phyloP scores from a whole-genome alignment of 1,140 invertebrate genomes.

The Eriosoma lanigerum region DNA sequence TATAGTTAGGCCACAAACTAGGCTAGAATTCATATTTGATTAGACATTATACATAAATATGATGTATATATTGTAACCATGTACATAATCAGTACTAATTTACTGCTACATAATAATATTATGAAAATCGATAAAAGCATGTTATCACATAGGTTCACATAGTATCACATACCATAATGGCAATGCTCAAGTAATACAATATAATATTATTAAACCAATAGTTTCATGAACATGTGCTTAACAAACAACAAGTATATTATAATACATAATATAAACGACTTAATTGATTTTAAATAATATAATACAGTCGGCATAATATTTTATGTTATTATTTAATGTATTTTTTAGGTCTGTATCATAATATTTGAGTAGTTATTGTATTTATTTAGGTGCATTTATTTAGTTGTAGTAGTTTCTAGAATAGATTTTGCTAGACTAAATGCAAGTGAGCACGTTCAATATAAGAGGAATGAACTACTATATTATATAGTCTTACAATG shows the following conservation, averaged over 20 bases:
- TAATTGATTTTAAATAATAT: too few relatives aligned
- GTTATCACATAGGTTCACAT: neutral
- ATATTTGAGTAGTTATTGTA: conserved; percentile 14
- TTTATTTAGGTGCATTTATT: neutral
- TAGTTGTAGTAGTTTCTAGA: conserved; percentile 40
- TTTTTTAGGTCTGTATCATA: conserved; percentile 25
- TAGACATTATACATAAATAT: neutral
- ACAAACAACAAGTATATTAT: neutral
- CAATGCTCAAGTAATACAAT: neutral
- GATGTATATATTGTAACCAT: neutral
- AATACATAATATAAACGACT: neutral
- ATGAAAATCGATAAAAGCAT: conserved; percentile 31
- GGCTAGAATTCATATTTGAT: conserved; percentile 37
- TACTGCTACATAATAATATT: conserved; percentile 23
- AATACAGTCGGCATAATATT: too few relatives aligned
- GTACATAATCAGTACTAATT: conserved; percentile 3
- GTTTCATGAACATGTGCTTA: conserved; percentile 1
- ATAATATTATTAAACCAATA: neutral
- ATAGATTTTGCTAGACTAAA: conserved; percentile 38
- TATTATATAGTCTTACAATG: neutral
- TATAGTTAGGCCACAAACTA: conserved; percentile 28
- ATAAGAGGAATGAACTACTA: conserved; percentile 14
- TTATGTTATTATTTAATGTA: conserved; percentile 10
- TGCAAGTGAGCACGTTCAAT: conserved; percentile 6
- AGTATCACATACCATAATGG: conserved; percentile 3